These are phyloP conservation scores for Prenolepis imparis DNA, from an alignment of 2,888 invertebrate species.

Conservation along the genomic window DNA sequence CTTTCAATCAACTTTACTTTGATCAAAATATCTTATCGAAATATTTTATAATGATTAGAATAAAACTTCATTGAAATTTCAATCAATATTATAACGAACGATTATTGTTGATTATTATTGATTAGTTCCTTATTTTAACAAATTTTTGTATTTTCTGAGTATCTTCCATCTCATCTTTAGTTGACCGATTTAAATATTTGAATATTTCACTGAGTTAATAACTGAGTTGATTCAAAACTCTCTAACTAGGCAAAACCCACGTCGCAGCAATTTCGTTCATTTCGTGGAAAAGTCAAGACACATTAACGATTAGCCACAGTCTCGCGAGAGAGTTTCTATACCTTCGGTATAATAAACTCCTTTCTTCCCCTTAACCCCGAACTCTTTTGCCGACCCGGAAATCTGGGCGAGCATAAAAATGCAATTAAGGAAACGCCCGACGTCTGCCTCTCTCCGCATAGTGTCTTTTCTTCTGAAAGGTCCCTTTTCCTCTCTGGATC, in stretches of 20 bases:
- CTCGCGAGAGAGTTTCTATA: slow-evolving; percentile 48
- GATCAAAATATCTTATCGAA: background rate
- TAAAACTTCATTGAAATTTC: background rate
- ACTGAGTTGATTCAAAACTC: background rate
- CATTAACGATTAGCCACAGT: slow-evolving; percentile 63
- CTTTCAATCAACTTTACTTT: slow-evolving; percentile 4
- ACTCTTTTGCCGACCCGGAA: slow-evolving; percentile 62
- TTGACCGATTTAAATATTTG: background rate
- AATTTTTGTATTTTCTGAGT: background rate
- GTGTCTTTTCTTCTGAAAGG: slow-evolving; percentile 56
- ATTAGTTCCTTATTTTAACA: background rate
- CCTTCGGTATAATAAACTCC: slow-evolving; percentile 68
- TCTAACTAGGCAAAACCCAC: background rate
- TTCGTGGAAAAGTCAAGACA: slow-evolving; percentile 38
- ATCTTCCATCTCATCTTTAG: background rate
- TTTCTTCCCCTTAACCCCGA: slow-evolving; percentile 43
- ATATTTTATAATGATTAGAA: slow-evolving; percentile 10
- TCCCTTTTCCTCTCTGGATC: slow-evolving; percentile 60
- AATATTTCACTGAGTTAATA: background rate
- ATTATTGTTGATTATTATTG: too few relatives aligned
- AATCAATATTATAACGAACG: background rate
- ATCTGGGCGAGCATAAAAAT: slow-evolving; percentile 82
- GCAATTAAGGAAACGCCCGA: slow-evolving; percentile 83
- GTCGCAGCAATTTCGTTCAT: slow-evolving; percentile 19
- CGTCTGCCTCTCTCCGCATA: slow-evolving; percentile 69